phyloP scores from a whole-genome alignment of 2,113 vertebrate species.

The Leucopsar rothschildi region DNA sequence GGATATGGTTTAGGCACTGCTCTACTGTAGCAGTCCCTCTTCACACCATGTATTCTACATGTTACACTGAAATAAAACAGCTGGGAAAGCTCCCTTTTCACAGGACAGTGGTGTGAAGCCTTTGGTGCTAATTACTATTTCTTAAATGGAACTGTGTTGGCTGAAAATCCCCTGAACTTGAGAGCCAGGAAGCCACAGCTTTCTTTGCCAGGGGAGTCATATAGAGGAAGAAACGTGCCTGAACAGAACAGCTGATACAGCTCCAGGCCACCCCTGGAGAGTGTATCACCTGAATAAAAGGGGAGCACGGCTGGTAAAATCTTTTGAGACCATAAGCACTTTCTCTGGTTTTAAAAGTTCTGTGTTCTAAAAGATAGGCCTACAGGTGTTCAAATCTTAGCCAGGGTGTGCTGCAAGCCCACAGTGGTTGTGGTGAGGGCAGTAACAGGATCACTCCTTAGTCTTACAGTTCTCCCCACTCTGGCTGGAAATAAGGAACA shows the following conservation, averaged over 20 bases:
- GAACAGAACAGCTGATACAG: neutral
- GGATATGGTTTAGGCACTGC: accelerated
- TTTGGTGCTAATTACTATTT: neutral
- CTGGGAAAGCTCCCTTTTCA: neutral
- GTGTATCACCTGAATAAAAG: neutral
- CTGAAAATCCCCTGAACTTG: neutral
- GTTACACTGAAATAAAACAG: neutral
- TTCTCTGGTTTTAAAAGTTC: neutral
- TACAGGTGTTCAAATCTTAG: neutral
- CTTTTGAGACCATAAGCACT: neutral
- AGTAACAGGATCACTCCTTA: neutral
- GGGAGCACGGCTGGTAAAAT: neutral
- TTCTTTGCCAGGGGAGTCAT: neutral
- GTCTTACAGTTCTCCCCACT: neutral
- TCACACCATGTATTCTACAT: neutral
- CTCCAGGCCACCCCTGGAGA: too few species aligned
- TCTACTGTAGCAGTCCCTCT: neutral
- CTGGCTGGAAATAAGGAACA: neutral
- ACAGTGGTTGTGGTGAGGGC: neutral
- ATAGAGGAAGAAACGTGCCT: neutral
- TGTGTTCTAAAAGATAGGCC: neutral
- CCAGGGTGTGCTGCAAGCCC: neutral
- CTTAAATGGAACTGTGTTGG: neutral
- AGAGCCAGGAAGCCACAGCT: neutral
- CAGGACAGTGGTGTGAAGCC: neutral